Base-by-base conservation (phyloP, 2,888 invertebrate genomes). In the Protodeltote pygarga region DNA sequence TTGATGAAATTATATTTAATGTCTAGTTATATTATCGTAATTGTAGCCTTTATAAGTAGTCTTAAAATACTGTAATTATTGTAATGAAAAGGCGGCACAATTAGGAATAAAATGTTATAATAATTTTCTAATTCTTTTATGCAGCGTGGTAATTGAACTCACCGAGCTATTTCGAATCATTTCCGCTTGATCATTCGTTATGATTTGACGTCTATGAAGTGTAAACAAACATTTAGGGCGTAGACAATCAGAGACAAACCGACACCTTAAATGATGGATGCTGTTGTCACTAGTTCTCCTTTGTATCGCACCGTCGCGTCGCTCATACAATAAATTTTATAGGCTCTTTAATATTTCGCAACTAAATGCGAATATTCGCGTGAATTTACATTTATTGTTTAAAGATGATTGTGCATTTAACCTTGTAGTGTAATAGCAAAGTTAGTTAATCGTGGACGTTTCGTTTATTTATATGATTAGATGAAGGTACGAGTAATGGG, bases 161-260 rank as follows among this genome's bases (percentile, higher is more conserved):
- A 59, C 34, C 24, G 23, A 46, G 45, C 49, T 52, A 47, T 63
- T 71, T 64, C 39, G 48, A 60, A 54, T 55, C 19, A 53, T 77
- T 80, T 77, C 75, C 70, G 80, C 77, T 71, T 34, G 17, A 72
- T 80, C 80, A 79, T 76, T 69, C 66, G 19, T 52, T 59, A 65
- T 76, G 73, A 79, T 79, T 66, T 62, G 40, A 71, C 37, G 51
- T 64, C 19, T 25, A 34, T 39, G 9, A 41, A 59, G 31, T 38
- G 24, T 49, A 52, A 50, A 55, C 35, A 47, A 55, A 55, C 50
- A 53, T 65, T 55, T 64, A 54, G 48, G 44, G 49, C 41, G 21
- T 37, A 40, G 44, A 32, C 15, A 41, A 47, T 41, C 40, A 11
- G 44, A 40, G 44, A 32, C 15, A 41, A 47, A 38, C 40, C 13